Percentiles rank a stretch among this genome's conserved stretches.
phyloP scores from a whole-genome alignment of 2,797 vertebrate species.

The Manis crassicaudata region DNA sequence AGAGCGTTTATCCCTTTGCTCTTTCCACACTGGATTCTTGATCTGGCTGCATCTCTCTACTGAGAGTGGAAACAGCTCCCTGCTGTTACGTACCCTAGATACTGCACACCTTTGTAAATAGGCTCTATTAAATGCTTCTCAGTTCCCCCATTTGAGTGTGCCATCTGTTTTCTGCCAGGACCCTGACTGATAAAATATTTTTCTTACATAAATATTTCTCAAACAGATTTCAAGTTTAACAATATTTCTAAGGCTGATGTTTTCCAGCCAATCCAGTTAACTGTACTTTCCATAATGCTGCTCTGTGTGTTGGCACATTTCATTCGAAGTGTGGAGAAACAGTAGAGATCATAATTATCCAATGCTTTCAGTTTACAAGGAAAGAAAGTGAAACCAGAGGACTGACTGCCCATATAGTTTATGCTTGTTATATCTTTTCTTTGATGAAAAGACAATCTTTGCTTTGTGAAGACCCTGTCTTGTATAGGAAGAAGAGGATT shows the following conservation, averaged over 20 bases:
- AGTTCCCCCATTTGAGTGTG: background rate
- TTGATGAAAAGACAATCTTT: background rate
- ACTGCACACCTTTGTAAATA: background rate
- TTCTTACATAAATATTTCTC: constrained; percentile 14
- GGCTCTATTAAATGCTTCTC: background rate
- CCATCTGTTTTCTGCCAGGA: constrained; percentile 23
- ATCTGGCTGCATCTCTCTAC: background rate
- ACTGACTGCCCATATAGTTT: background rate
- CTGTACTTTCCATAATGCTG: background rate
- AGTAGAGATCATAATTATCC: background rate
- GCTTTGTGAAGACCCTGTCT: background rate
- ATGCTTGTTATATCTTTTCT: background rate
- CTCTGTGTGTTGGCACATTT: background rate
- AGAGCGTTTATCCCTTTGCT: background rate
- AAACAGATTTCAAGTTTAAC: constrained; percentile 51
- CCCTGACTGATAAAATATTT: background rate
- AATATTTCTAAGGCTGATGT: background rate
- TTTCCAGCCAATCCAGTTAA: background rate
- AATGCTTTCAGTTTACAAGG: background rate
- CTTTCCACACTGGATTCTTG: background rate
- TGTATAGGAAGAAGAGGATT: background rate
- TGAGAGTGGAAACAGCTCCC: background rate
- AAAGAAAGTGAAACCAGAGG: background rate
- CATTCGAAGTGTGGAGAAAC: background rate
- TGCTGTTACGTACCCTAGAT: background rate